Evolutionary conservation across 2,888 invertebrate species (phyloP).

Genomic region (Alviniconcha strummeri): DNA sequence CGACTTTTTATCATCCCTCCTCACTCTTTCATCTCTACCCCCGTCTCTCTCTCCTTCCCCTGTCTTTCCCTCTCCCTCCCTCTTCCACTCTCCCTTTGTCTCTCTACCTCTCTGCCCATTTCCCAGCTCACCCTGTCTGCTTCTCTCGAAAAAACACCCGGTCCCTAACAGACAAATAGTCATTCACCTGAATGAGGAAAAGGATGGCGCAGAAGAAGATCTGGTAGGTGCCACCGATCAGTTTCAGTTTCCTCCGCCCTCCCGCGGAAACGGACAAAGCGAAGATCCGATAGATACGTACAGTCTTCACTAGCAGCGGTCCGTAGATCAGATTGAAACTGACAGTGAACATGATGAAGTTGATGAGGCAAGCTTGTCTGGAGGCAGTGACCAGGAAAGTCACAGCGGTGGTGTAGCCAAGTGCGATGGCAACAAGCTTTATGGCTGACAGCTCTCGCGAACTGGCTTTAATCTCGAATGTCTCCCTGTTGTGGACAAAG

Average conservation of each 20-base stretch:
- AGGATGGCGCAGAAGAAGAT: no score
- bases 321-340: conserved; percentile 48
- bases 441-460: conserved; percentile 60
- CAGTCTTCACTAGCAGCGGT: conserved; percentile 49
- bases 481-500: conserved; percentile 38
- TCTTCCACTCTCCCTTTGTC: no score
- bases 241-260: background rate
- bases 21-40: background rate
- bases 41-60: background rate
- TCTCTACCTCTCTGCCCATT: no score
- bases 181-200: background rate
- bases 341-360: conserved; percentile 44
- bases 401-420: conserved; percentile 54
- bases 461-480: conserved; percentile 61
- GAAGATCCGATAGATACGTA: conserved; percentile 51
- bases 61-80: background rate
- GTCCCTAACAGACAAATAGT: background rate
- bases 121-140: no score
- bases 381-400: conserved; percentile 50
- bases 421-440: conserved; percentile 55
- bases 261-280: background rate
- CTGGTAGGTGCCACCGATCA: no score
- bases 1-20: background rate
- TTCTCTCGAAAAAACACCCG: no score
- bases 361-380: conserved; percentile 28